These are phyloP conservation scores for Protula sp. DNA, from an alignment of 2,888 invertebrate species.

Conservation along the genomic window DNA sequence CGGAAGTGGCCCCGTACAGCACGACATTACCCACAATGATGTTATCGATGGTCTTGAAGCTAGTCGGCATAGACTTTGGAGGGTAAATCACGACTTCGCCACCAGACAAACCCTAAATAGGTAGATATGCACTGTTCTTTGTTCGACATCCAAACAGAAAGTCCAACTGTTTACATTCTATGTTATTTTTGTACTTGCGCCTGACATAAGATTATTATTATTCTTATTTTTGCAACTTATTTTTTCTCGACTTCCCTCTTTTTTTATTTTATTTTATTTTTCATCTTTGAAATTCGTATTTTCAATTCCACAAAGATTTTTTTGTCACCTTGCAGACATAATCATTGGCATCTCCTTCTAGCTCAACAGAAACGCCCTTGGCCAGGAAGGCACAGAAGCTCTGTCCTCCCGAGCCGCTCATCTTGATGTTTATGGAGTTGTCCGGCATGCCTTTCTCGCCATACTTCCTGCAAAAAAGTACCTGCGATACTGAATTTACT, in stretches of 20 bases:
- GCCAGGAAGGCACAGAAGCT: conserved; percentile 97
- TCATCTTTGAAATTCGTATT: too few species aligned
- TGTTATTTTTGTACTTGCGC: too few species aligned
- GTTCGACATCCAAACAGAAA: too few species aligned
- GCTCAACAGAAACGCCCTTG: conserved; percentile 78
- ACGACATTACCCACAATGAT: conserved; percentile 98
- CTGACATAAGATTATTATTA: too few species aligned
- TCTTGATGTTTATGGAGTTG: conserved; percentile 61
- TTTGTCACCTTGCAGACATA: conserved; percentile 78
- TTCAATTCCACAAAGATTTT: too few species aligned
- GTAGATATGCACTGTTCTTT: neutral
- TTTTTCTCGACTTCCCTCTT: too few species aligned
- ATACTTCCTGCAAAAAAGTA: conserved; percentile 69
- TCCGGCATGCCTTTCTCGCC: conserved; percentile 79
- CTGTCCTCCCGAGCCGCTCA: conserved; percentile 94
- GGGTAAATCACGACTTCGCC: conserved; percentile 90
- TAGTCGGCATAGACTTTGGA: conserved; percentile 68
- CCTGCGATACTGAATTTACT: too few species aligned
- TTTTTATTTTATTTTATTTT: too few species aligned
- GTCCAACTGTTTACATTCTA: too few species aligned
- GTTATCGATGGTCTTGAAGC: conserved; percentile 84
- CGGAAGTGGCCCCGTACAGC: conserved; percentile 92
- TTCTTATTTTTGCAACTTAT: too few species aligned
- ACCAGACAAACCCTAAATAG: conserved; percentile 75
- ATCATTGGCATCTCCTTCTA: conserved; percentile 97